Conservation (phyloP, 2,888 invertebrate genomes). For the Zygothrica quintamaculata region DNA sequence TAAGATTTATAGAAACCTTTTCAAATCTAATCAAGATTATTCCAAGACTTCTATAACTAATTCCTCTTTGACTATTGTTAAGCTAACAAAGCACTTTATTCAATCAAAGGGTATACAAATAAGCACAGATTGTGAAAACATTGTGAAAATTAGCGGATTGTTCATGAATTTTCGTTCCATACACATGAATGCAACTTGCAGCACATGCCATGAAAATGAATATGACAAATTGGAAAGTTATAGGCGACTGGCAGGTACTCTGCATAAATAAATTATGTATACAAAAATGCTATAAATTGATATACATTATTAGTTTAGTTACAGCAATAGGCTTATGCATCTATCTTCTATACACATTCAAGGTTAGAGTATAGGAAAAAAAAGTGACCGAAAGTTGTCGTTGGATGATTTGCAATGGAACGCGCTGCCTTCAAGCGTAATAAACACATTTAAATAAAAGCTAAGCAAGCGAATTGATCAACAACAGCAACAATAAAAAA, state of each 20-base stretch:
- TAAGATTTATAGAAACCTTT: no score
- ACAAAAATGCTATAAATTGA: no score
- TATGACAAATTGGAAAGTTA: neutral
- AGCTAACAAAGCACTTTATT: neutral
- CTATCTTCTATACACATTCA: neutral
- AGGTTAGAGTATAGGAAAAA: neutral
- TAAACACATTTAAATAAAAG: slow-evolving; percentile 69
- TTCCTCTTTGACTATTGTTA: no score
- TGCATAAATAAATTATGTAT: no score
- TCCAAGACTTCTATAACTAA: no score
- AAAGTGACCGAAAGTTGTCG: neutral
- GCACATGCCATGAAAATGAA: slow-evolving; percentile 29
- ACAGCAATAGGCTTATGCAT: no score
- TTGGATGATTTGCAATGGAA: slow-evolving; percentile 32
- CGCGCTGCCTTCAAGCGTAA: slow-evolving; percentile 57
- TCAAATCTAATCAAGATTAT: no score
- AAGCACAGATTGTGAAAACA: slow-evolving; percentile 45
- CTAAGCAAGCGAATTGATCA: slow-evolving; percentile 76
- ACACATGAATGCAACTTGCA: slow-evolving; percentile 29
- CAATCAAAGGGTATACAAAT: slow-evolving; percentile 36
- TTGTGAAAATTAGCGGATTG: slow-evolving; percentile 64
- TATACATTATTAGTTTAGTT: no score
- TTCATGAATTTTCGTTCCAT: slow-evolving; percentile 32
- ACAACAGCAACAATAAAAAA: slow-evolving; percentile 37
- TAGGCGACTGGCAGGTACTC: no score